Conservation (phyloP, 2,888 invertebrate species). For the Fabriciana adippe region DNA sequence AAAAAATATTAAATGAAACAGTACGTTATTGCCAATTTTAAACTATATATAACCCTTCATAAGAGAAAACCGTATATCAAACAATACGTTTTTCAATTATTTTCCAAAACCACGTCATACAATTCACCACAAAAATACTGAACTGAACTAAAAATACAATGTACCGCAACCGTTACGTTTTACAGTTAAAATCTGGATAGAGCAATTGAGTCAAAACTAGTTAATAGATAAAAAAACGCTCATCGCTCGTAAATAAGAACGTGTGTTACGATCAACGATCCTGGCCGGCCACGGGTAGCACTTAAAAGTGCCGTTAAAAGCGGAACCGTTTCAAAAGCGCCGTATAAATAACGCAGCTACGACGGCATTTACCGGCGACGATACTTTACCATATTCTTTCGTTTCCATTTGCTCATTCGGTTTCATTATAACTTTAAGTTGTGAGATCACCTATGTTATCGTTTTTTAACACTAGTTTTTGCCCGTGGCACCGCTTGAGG, state of each 20-base stretch:
- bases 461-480: too few species aligned
- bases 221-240: slow-evolving; percentile 27
- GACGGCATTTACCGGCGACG: slow-evolving; percentile 68
- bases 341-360: slow-evolving; percentile 74
- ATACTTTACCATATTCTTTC: slow-evolving; percentile 73
- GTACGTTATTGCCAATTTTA: too few species aligned
- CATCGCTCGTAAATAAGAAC: slow-evolving; percentile 36
- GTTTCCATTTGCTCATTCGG: slow-evolving; percentile 48
- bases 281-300: slow-evolving; percentile 61
- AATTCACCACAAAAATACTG: too few species aligned
- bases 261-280: slow-evolving; percentile 52
- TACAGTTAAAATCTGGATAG: neutral
- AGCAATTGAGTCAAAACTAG: slow-evolving; percentile 16
- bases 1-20: too few species aligned
- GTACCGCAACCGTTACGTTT: neutral
- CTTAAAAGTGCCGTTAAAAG: slow-evolving; percentile 78
- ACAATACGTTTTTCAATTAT: too few species aligned
- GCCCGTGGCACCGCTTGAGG: too few species aligned
- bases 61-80: too few species aligned
- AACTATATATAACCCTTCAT: too few species aligned
- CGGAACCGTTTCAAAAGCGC: slow-evolving; percentile 71
- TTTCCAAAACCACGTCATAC: too few species aligned
- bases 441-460: neutral
- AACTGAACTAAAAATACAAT: neutral
- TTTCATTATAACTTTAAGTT: slow-evolving; percentile 22